Conservation (phyloP, 2,797 vertebrate genomes). For the Benthosema pterotum region DNA sequence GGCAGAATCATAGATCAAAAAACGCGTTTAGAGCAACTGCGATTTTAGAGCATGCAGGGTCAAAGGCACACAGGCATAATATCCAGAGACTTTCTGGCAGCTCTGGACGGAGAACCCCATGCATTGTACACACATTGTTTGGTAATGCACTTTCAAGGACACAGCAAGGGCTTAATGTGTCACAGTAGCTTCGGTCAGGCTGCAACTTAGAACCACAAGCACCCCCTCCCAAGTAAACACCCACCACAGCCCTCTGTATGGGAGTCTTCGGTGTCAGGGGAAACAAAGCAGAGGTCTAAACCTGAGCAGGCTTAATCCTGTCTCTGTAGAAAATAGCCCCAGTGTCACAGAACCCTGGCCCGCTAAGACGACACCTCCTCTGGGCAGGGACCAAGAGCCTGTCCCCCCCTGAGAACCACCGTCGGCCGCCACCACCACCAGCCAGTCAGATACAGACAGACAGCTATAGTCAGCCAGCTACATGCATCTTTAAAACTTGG, state of each 20-base stretch:
- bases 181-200: slow-evolving; percentile 50
- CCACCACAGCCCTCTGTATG: slow-evolving; percentile 50
- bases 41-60: too few relatives aligned
- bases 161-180: slow-evolving; percentile 43
- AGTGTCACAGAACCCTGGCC: slow-evolving; percentile 60
- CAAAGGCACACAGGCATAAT: slow-evolving; percentile 25
- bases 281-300: slow-evolving; percentile 74
- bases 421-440: slow-evolving; percentile 33
- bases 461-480: slow-evolving; percentile 38
- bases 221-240: slow-evolving; percentile 38
- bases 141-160: slow-evolving; percentile 57
- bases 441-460: slow-evolving; percentile 31
- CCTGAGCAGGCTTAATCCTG: slow-evolving; percentile 74
- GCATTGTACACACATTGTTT: slow-evolving; percentile 28
- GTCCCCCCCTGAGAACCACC: slow-evolving; percentile 48
- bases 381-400: slow-evolving; percentile 52
- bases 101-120: slow-evolving; percentile 37
- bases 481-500: slow-evolving; percentile 59
- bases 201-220: slow-evolving; percentile 52
- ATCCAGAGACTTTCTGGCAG: slow-evolving; percentile 21
- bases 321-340: slow-evolving; percentile 62
- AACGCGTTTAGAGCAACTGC: not conserved
- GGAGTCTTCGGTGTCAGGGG: slow-evolving; percentile 58
- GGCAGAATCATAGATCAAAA: slow-evolving; percentile 18
- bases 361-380: slow-evolving; percentile 68